These are phyloP conservation scores for Elymnias hypermnestra DNA, from an alignment of 1,140 invertebrate genomes.

Conservation along the genomic window DNA sequence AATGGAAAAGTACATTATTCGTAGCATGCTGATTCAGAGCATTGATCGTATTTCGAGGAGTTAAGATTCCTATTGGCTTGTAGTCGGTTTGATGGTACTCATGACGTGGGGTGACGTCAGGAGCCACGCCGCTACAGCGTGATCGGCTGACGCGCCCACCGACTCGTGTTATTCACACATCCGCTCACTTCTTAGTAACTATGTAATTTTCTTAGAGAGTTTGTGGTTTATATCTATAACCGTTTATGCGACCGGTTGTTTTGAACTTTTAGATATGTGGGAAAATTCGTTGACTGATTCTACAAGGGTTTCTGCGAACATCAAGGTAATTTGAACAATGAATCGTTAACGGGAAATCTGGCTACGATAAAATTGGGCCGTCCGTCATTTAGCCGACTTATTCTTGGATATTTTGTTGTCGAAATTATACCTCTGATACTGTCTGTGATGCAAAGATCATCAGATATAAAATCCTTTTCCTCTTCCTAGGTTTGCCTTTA, in stretches of 20 bases:
- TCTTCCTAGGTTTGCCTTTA: too few relatives aligned
- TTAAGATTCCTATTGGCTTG: slow-evolving; percentile 28
- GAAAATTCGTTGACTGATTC: neutral
- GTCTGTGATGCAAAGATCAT: too few relatives aligned
- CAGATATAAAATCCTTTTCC: too few relatives aligned
- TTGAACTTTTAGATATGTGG: slow-evolving; percentile 1
- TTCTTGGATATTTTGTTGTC: too few relatives aligned
- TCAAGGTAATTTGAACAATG: too few relatives aligned
- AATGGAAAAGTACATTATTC: slow-evolving; percentile 56
- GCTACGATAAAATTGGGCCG: too few relatives aligned
- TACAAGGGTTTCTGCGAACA: too few relatives aligned
- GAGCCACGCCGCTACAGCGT: slow-evolving; percentile 25
- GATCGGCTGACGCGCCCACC: slow-evolving; percentile 32
- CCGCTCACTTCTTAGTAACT: slow-evolving; percentile 30
- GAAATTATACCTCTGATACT: too few relatives aligned
- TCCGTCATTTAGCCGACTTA: too few relatives aligned
- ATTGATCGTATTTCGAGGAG: slow-evolving; percentile 21
- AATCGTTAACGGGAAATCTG: too few relatives aligned
- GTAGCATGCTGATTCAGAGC: slow-evolving; percentile 28
- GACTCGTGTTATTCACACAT: slow-evolving; percentile 27
- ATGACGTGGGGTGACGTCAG: slow-evolving; percentile 41
- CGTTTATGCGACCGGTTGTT: slow-evolving; percentile 7
- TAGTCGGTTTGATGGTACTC: neutral
- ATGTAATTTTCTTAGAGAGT: slow-evolving; percentile 25
- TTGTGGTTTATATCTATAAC: slow-evolving; percentile 10